Conservation (phyloP, 2,113 vertebrate species). For the Cebus imitator region DNA sequence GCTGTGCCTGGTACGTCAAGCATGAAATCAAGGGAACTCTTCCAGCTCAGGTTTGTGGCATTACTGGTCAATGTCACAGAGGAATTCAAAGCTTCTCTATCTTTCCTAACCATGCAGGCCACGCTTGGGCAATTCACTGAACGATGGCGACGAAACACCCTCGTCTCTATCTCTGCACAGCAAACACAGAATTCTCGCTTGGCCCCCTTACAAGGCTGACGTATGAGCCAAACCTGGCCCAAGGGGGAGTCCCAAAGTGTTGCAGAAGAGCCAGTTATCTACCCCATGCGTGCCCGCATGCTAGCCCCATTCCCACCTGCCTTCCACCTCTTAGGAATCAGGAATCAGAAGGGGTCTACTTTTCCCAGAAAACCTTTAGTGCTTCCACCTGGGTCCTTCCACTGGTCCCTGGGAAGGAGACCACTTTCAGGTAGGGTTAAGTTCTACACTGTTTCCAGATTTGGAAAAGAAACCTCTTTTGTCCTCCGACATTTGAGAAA, state of each 20-base stretch:
- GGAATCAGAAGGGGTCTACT: no score
- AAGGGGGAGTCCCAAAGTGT: accelerated
- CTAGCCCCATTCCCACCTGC: accelerated
- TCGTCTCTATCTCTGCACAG: not conserved
- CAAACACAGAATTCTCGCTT: not conserved
- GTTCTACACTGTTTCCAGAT: not conserved
- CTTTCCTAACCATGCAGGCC: not conserved
- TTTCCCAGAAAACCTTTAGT: accelerated
- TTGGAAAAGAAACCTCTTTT: not conserved
- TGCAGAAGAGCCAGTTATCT: not conserved
- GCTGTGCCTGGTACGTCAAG: not conserved
- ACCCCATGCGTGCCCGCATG: accelerated
- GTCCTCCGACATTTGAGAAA: not conserved
- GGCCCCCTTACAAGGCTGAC: not conserved
- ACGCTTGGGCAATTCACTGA: not conserved
- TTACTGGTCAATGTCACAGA: not conserved
- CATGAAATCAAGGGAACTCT: not conserved
- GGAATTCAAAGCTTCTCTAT: not conserved
- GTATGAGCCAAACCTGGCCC: not conserved
- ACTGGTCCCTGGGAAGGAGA: accelerated
- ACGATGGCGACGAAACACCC: accelerated
- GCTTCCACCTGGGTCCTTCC: accelerated
- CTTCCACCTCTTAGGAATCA: not conserved
- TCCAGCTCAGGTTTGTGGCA: not conserved
- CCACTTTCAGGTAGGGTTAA: accelerated